These are phyloP conservation scores for Chromobotia macracanthus DNA, from an alignment of 2,797 vertebrate genomes.

Conservation along the genomic window DNA sequence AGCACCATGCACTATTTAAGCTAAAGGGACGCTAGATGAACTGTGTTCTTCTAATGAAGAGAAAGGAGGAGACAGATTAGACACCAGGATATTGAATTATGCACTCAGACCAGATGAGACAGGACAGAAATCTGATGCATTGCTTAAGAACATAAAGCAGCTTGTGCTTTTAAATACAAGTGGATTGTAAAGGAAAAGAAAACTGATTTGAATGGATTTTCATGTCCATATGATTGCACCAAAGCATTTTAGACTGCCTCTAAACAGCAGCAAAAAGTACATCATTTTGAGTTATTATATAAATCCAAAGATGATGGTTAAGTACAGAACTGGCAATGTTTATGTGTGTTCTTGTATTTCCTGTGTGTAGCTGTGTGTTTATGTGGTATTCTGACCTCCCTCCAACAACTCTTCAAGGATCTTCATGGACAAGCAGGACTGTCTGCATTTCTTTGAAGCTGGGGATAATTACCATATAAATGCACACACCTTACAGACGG, in stretches of 20 bases:
- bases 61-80: conserved; percentile 3
- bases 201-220: conserved; percentile 26
- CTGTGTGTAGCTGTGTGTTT: conserved; percentile 3
- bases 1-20: neutral
- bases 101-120: conserved; percentile 3
- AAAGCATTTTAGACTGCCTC: neutral
- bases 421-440: conserved; percentile 31
- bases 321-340: conserved; percentile 2
- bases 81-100: conserved; percentile 33
- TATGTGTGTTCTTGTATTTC: neutral
- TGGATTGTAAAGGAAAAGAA: neutral
- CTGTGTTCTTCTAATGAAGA: neutral
- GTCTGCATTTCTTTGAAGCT: conserved; percentile 50
- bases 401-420: conserved; percentile 32
- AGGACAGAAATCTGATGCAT: conserved; percentile 19
- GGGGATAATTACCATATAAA: conserved; percentile 42
- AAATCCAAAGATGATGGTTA: conserved; percentile 4
- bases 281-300: neutral
- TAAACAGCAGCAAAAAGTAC: neutral
- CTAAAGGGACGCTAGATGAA: neutral
- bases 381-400: conserved; percentile 32
- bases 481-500: conserved; percentile 2
- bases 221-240: neutral
- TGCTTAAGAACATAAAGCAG: conserved; percentile 14
- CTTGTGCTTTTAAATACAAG: neutral